Evolutionary conservation across 2,797 vertebrate genomes (phyloP).

Genomic region (Pseudocheirus occidentalis): DNA sequence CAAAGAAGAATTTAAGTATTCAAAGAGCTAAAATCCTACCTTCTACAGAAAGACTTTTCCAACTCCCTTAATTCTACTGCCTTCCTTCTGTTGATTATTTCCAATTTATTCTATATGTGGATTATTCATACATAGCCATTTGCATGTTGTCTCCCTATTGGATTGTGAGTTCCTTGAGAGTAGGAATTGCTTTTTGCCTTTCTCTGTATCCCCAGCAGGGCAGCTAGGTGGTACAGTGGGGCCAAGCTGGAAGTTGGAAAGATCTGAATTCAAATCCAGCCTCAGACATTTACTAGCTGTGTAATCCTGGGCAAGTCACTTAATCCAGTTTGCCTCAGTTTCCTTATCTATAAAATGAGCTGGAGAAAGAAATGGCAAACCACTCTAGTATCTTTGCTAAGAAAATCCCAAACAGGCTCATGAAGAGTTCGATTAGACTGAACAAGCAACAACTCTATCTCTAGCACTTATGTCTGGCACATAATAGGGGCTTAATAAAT

Average conservation of each 20-base stretch:
- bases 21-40: not conserved
- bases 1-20: not conserved
- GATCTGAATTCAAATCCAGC: slow-evolving; percentile 6
- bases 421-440: not conserved
- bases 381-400: not conserved
- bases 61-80: not conserved
- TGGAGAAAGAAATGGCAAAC: not conserved
- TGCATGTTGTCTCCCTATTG: not conserved
- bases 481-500: not conserved
- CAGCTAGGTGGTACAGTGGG: not conserved
- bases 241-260: not conserved
- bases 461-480: not conserved
- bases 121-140: not conserved
- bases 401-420: not conserved
- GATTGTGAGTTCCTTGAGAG: not conserved
- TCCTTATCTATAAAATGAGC: slow-evolving; percentile 33
- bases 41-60: not conserved
- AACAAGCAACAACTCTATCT: not conserved
- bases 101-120: not conserved
- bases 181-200: not conserved
- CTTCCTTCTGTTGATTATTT: not conserved
- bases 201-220: not conserved
- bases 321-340: slow-evolving; percentile 2
- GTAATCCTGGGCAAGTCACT: not conserved
- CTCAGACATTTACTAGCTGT: not conserved